These are phyloP conservation scores for Sprattus sprattus DNA, from an alignment of 2,113 vertebrate species.

Conservation along the genomic window DNA sequence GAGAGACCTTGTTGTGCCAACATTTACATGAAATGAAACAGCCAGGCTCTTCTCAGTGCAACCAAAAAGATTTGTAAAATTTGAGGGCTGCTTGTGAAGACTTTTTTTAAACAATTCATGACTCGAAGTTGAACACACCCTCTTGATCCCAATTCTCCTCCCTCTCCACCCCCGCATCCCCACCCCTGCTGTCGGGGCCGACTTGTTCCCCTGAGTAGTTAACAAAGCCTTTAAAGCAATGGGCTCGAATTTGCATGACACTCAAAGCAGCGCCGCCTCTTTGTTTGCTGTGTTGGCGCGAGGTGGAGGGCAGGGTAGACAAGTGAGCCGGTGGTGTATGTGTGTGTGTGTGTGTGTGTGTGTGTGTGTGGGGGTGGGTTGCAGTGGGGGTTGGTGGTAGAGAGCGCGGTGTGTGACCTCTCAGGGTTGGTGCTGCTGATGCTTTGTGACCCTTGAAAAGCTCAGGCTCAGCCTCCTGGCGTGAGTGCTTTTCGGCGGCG, in stretches of 20 bases:
- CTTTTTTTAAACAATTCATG: neutral
- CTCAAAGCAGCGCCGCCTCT: constrained; percentile 58
- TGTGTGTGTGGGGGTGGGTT: constrained; percentile 21
- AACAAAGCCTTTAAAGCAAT: constrained; percentile 54
- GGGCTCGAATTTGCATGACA: constrained; percentile 58
- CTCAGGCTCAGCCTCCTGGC: constrained; percentile 64
- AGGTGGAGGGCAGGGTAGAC: constrained; percentile 52
- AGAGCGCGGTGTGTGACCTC: constrained; percentile 66
- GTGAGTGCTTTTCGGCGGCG: constrained; percentile 62
- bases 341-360: no score
- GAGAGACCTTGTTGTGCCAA: neutral
- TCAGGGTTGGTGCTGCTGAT: constrained; percentile 59
- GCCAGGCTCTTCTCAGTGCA: neutral
- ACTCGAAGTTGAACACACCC: constrained; percentile 1
- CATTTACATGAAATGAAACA: neutral
- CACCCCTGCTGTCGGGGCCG: constrained; percentile 31
- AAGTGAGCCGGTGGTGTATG: constrained; percentile 6
- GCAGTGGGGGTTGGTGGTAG: constrained; percentile 34
- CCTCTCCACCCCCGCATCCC: constrained; percentile 22
- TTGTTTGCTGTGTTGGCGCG: constrained; percentile 66
- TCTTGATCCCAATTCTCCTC: constrained; percentile 3
- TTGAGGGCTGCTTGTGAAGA: neutral
- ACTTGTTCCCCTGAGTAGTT: constrained; percentile 33
- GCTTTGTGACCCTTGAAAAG: constrained; percentile 73
- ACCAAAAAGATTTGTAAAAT: neutral